Percentiles rank a stretch among this genome's conserved stretches.
Evolutionary conservation across 2,888 invertebrate genomes (phyloP).

Genomic region (Ethmia dodecea): DNA sequence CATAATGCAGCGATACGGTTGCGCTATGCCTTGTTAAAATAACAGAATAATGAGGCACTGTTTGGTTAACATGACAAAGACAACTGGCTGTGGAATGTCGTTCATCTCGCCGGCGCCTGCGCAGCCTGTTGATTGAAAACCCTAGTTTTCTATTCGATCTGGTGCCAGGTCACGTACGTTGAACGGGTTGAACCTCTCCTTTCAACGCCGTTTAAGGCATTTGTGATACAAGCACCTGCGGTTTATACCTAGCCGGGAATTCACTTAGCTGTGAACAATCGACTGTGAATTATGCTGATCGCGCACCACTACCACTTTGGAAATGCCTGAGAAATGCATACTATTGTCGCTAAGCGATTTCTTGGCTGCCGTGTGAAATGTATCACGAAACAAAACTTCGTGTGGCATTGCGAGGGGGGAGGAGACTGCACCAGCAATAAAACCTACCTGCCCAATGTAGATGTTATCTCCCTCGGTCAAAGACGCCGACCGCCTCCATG

Average conservation of each 20-base stretch:
- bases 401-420: slow-evolving; percentile 22
- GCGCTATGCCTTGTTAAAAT: slow-evolving; percentile 66
- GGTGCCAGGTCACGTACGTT: slow-evolving; percentile 55
- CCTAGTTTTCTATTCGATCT: slow-evolving; percentile 57
- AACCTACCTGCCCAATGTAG: slow-evolving; percentile 71
- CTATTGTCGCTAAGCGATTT: too few species aligned
- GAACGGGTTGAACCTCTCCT: slow-evolving; percentile 23
- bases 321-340: too few species aligned
- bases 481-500: slow-evolving; percentile 58
- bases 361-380: slow-evolving; percentile 42
- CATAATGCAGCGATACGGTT: slow-evolving; percentile 5
- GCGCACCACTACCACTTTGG: not conserved
- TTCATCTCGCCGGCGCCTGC: slow-evolving; percentile 55
- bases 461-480: slow-evolving; percentile 70
- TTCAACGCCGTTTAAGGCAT: slow-evolving; percentile 26
- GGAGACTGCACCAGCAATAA: slow-evolving; percentile 46
- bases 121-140: slow-evolving; percentile 39
- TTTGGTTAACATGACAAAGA: slow-evolving; percentile 72
- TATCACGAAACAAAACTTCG: slow-evolving; percentile 38
- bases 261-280: too few species aligned
- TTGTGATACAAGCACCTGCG: slow-evolving; percentile 29
- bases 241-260: slow-evolving; percentile 1
- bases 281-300: slow-evolving; percentile 12
- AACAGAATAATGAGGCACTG: slow-evolving; percentile 66
- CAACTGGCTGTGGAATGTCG: slow-evolving; percentile 50